These are phyloP conservation scores for Anagyrus pseudococci DNA, from an alignment of 2,888 invertebrate species.

Conservation along the genomic window DNA sequence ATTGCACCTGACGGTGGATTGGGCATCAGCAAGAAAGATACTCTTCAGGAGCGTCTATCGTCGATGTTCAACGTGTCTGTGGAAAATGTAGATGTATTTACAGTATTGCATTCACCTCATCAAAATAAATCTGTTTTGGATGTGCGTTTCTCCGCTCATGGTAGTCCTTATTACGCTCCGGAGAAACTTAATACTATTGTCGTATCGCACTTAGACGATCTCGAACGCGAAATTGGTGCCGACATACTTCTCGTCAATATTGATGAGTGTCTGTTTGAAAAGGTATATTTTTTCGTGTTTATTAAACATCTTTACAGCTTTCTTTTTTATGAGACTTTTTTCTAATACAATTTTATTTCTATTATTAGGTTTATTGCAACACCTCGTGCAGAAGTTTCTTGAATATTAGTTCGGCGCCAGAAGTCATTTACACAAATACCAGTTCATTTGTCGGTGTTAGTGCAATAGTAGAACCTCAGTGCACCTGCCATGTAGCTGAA, in stretches of 20 bases:
- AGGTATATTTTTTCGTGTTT: slow-evolving; percentile 44
- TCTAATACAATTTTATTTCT: neutral
- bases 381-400: slow-evolving; percentile 83
- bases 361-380: slow-evolving; percentile 67
- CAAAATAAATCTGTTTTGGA: slow-evolving; percentile 74
- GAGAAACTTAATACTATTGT: slow-evolving; percentile 88
- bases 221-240: slow-evolving; percentile 75
- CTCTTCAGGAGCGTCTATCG: slow-evolving; percentile 71
- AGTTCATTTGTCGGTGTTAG: slow-evolving; percentile 94
- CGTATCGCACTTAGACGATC: slow-evolving; percentile 72
- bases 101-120: slow-evolving; percentile 78
- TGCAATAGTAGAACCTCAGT: slow-evolving; percentile 81
- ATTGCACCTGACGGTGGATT: slow-evolving; percentile 67
- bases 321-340: neutral
- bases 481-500: slow-evolving; percentile 70
- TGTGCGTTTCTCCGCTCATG: slow-evolving; percentile 90
- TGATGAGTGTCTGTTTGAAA: slow-evolving; percentile 86
- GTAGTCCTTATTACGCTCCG: slow-evolving; percentile 90
- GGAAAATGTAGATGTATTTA: slow-evolving; percentile 92
- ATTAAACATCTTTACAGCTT: neutral
- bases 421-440: slow-evolving; percentile 89
- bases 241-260: slow-evolving; percentile 89
- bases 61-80: slow-evolving; percentile 77
- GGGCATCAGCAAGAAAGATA: slow-evolving; percentile 76
- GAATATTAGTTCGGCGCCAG: slow-evolving; percentile 75